Base-by-base conservation (phyloP, 2,797 vertebrate genomes). In the Chanos chanos region DNA sequence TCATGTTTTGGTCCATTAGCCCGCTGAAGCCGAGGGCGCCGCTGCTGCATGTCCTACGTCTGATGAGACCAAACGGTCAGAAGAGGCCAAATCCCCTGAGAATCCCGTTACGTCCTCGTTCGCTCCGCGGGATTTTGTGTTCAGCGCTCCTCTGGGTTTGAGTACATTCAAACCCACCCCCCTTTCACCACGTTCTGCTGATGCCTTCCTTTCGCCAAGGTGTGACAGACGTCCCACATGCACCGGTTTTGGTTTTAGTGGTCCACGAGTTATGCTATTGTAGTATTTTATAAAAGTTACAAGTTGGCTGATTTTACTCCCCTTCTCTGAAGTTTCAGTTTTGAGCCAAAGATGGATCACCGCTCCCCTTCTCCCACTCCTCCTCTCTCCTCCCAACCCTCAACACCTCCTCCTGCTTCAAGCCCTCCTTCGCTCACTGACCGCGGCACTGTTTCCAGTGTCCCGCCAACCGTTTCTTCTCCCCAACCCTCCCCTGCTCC, bases 81-180 rank as follows among this genome's bases (percentile, higher is more conserved):
- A 81, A 5, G 64, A 77, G 0, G 27, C 5, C 43, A 10, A 45
- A 4, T 28, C 64, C 52, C n/a, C n/a, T n/a, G n/a, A n/a, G n/a
- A n/a, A n/a, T n/a, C 24, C 71, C 1, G 51, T 43, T 1, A 18
- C 58, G 5, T 27, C 72, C 0, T 97, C 95, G 4, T 99, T 99
- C 63, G 96, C 96, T 2, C 97, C 95, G 4, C 33, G 86, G 1
- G 92, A 89, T 69, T 99, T 96, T 41, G 45, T 90, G 16, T 99
- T 99, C 78, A 87, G 93, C 61, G 89, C 94, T 1, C 81, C 93
- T 1, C 68, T 24, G 19, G 93, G 93, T 15, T 74, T 97, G 54
- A 77, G 77, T 0, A 64, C 75, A 21, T 94, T 94, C 52, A 87
- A 83, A 74, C 87, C 92, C 7, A 82, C 83, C 3, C 91, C 94